Percentiles rank a stretch among this genome's conserved stretches.
These are phyloP conservation scores for Calyptommatus sinebrachiatus DNA, from an alignment of 2,113 vertebrate species.

Conservation along the genomic window DNA sequence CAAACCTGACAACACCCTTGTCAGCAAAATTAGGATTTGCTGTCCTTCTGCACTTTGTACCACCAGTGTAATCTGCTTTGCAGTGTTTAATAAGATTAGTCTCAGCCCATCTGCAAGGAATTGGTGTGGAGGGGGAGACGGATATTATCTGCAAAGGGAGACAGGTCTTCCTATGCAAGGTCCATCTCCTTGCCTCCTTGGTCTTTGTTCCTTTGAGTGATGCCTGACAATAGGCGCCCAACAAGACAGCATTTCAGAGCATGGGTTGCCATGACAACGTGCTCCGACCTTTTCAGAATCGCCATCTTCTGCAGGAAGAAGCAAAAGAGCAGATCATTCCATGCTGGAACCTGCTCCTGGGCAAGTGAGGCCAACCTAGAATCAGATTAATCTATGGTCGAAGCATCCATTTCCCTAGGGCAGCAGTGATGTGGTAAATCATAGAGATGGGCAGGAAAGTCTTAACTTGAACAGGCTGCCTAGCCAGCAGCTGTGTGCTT, in stretches of 20 bases:
- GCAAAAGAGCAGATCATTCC: no score
- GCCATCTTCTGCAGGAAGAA: not conserved
- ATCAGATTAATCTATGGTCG: not conserved
- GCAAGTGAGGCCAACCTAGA: not conserved
- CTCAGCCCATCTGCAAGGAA: conserved; percentile 10
- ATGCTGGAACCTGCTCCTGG: no score
- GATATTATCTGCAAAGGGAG: not conserved
- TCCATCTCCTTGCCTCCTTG: not conserved
- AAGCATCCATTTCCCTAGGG: not conserved
- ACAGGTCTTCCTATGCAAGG: no score
- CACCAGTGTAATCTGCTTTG: not conserved
- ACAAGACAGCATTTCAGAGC: not conserved
- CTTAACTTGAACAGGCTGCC: not conserved
- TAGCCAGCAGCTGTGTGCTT: not conserved
- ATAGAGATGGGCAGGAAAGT: not conserved
- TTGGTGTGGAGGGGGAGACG: not conserved
- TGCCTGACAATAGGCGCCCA: not conserved
- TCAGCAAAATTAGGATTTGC: not conserved
- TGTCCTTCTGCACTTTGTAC: not conserved
- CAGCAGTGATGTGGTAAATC: not conserved
- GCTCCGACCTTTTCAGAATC: not conserved
- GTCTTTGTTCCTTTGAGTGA: not conserved
- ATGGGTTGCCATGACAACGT: not conserved
- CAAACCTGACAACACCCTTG: no score
- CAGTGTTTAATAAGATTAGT: conserved; percentile 12